Evolutionary conservation across 2,888 invertebrate genomes (phyloP).

Genomic region (Xanthia icteritia): DNA sequence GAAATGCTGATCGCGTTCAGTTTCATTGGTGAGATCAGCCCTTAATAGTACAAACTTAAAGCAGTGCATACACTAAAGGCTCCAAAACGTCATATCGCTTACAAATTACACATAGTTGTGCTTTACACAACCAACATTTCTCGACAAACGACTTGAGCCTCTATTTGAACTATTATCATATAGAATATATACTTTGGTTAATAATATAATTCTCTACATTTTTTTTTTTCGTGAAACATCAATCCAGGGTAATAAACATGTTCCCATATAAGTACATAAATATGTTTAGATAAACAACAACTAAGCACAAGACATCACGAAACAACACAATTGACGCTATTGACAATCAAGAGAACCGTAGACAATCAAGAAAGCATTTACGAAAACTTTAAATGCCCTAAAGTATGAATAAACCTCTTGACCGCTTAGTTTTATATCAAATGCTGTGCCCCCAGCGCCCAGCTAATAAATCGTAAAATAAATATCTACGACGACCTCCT

Average conservation of each 20-base stretch:
- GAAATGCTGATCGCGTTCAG: too few species aligned
- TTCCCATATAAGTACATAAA: constrained; percentile 6
- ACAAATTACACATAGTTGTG: constrained; percentile 24
- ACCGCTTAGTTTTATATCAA: too few species aligned
- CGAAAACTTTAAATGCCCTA: not conserved
- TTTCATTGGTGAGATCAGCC: too few species aligned
- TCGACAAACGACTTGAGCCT: constrained; percentile 14
- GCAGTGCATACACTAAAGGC: constrained; percentile 11
- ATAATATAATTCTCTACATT: constrained; percentile 17
- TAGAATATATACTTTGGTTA: constrained; percentile 43
- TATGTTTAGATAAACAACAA: constrained; percentile 6
- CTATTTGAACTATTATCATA: constrained; percentile 54
- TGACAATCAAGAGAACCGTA: not conserved
- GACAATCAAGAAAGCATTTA: not conserved
- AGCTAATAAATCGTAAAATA: too few species aligned
- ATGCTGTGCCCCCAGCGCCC: too few species aligned
- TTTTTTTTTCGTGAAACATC: constrained; percentile 3
- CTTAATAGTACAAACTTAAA: constrained; percentile 25
- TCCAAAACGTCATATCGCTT: not conserved
- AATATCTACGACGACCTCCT: too few species aligned
- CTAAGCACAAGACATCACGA: constrained; percentile 42
- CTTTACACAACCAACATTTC: constrained; percentile 38
- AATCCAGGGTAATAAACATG: not conserved
- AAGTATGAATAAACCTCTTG: too few species aligned
- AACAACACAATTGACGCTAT: constrained; percentile 9